These are phyloP conservation scores for Pterocles orientalis DNA, from an alignment of 2,113 vertebrate genomes.

Conservation along the genomic window DNA sequence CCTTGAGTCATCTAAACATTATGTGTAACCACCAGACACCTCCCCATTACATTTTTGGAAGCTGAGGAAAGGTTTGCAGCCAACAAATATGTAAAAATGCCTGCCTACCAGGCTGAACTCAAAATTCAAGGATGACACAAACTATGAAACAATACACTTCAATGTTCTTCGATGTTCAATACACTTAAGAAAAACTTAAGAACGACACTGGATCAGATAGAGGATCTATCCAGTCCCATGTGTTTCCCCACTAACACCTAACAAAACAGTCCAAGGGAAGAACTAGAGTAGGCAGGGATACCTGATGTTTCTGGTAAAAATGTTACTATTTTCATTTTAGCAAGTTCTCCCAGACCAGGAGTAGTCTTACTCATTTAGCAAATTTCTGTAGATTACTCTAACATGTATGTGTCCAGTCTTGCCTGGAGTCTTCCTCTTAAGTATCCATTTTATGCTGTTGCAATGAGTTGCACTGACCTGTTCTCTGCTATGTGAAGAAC, in stretches of 20 bases:
- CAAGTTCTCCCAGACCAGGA: not conserved
- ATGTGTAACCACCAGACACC: not conserved
- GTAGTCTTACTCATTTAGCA: not conserved
- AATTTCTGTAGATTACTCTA: not conserved
- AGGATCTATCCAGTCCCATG: not conserved
- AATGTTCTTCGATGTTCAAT: not conserved
- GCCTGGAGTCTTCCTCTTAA: not conserved
- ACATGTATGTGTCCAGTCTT: not conserved
- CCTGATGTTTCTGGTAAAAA: not conserved
- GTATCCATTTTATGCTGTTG: not conserved
- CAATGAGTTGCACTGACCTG: not conserved
- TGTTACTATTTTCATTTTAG: not conserved
- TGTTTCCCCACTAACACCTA: not conserved
- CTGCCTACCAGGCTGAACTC: not conserved
- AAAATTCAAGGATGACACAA: not conserved
- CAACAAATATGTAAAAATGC: not conserved
- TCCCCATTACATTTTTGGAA: not conserved
- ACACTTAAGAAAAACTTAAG: not conserved
- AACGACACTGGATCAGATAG: not conserved
- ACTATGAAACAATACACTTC: not conserved
- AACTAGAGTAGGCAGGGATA: not conserved
- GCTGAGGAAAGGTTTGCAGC: not conserved
- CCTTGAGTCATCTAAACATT: not conserved
- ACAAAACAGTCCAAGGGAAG: not conserved
- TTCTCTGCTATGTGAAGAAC: not conserved